Percentiles rank a stretch among this genome's conserved stretches.
These are phyloP conservation scores for Nemapogon koenigi DNA, from an alignment of 2,888 invertebrate genomes.

Conservation along the genomic window DNA sequence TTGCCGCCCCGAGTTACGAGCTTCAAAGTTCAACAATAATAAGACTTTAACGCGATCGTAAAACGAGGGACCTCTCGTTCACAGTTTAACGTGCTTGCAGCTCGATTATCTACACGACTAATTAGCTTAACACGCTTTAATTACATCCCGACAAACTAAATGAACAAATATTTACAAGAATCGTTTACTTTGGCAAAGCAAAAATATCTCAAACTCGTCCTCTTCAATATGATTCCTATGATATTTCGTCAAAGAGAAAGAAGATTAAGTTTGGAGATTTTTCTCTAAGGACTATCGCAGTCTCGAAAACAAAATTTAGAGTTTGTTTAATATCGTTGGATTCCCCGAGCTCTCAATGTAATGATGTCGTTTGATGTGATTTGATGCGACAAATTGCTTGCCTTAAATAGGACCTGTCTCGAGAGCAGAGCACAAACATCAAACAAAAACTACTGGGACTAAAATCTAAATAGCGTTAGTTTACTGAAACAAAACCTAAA, in stretches of 20 bases:
- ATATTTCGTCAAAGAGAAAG: too few species aligned
- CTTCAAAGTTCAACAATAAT: slow-evolving; percentile 36
- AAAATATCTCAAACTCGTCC: too few species aligned
- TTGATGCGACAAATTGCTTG: slow-evolving; percentile 40
- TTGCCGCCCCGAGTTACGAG: slow-evolving; percentile 27
- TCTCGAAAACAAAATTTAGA: slow-evolving; percentile 6
- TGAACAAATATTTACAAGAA: too few species aligned
- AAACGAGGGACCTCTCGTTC: slow-evolving; percentile 27
- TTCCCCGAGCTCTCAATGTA: slow-evolving; percentile 19
- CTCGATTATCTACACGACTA: slow-evolving; percentile 27
- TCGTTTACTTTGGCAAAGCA: too few species aligned
- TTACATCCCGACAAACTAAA: too few species aligned
- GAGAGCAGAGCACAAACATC: slow-evolving; percentile 1
- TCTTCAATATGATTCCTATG: too few species aligned
- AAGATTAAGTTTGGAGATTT: too few species aligned
- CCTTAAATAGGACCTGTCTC: slow-evolving; percentile 21
- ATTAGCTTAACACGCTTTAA: slow-evolving; percentile 28
- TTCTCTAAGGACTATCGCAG: too few species aligned
- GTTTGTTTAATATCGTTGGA: slow-evolving; percentile 18
- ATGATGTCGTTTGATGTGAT: slow-evolving; percentile 41
- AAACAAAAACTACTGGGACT: too few species aligned
- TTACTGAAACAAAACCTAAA: too few species aligned
- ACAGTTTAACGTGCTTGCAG: slow-evolving; percentile 23
- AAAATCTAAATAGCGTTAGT: too few species aligned
- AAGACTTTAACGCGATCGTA: slow-evolving; percentile 36